Percentiles rank a stretch among this genome's conserved stretches.
Evolutionary conservation across 2,113 vertebrate genomes (phyloP).

Genomic region (Tiliqua scincoides): DNA sequence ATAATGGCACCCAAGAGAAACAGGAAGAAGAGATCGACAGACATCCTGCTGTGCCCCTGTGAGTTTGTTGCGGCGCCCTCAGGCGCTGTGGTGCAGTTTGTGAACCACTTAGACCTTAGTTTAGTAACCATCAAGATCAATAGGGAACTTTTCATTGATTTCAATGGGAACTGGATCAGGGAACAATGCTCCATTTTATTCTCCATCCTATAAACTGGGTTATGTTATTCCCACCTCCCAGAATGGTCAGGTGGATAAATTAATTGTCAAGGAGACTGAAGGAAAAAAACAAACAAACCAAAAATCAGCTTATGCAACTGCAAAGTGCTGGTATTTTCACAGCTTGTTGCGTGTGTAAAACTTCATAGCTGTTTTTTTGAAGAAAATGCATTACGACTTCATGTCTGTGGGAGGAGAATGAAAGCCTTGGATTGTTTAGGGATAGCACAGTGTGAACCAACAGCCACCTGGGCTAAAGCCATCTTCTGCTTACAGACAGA

Average conservation of each 20-base stretch:
- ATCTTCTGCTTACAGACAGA: constrained; percentile 16
- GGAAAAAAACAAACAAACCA: not conserved
- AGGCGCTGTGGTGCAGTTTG: no score
- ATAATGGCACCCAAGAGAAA: no score
- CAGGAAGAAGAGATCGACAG: no score
- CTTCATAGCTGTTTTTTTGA: constrained; percentile 32
- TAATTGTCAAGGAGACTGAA: not conserved
- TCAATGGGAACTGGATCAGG: not conserved
- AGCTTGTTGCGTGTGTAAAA: not conserved
- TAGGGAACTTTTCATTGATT: rapidly evolving
- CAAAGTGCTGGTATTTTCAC: constrained; percentile 6
- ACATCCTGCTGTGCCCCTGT: no score
- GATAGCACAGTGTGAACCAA: not conserved
- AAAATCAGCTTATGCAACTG: not conserved
- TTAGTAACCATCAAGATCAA: constrained; percentile 9
- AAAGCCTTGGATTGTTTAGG: not conserved
- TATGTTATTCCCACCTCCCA: not conserved
- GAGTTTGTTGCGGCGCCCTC: no score
- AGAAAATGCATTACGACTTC: constrained; percentile 21
- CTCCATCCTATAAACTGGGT: constrained; percentile 26
- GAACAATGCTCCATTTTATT: not conserved
- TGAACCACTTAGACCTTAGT: not conserved
- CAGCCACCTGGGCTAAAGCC: not conserved
- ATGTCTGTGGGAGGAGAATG: constrained; percentile 9
- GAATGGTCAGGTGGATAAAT: constrained; percentile 29